Percentiles rank a stretch among this genome's conserved stretches.
Conservation (phyloP, 2,113 vertebrate species). For the Chelonoidis abingdonii region DNA sequence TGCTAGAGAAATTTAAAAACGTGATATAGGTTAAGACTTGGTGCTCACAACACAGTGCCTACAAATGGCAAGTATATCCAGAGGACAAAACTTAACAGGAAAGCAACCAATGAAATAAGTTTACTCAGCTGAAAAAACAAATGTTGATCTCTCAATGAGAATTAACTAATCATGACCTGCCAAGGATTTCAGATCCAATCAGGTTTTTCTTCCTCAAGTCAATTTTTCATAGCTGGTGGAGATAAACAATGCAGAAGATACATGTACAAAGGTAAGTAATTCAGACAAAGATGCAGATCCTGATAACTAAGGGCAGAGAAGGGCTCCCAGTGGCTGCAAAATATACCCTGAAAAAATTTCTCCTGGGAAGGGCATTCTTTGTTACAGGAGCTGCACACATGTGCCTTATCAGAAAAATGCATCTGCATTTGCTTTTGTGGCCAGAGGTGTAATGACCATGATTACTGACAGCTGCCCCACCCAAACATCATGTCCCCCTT, state of each 20-base stretch:
- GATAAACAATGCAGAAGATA: background rate
- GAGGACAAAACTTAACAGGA: background rate
- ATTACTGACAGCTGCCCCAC: background rate
- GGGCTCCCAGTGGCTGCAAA: background rate
- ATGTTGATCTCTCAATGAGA: background rate
- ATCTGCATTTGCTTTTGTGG: background rate
- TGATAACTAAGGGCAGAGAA: background rate
- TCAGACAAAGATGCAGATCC: no score
- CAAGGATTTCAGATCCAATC: background rate
- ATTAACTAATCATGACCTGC: background rate
- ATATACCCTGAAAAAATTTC: background rate
- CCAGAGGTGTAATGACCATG: rapidly evolving
- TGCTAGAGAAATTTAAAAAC: background rate
- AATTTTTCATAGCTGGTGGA: background rate
- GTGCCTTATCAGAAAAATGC: rapidly evolving
- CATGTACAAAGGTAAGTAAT: background rate
- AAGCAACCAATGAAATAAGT: background rate
- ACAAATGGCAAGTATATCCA: background rate
- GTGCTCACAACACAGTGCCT: background rate
- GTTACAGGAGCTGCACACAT: background rate
- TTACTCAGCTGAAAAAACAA: background rate
- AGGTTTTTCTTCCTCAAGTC: background rate
- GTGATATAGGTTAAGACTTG: background rate
- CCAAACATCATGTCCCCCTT: background rate
- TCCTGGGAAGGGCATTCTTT: background rate